A percentile compares a stretch with the other conserved stretches of the same genome.
These are phyloP conservation scores for Sula dactylatra DNA, from an alignment of 2,113 vertebrate genomes.

Conservation along the genomic window DNA sequence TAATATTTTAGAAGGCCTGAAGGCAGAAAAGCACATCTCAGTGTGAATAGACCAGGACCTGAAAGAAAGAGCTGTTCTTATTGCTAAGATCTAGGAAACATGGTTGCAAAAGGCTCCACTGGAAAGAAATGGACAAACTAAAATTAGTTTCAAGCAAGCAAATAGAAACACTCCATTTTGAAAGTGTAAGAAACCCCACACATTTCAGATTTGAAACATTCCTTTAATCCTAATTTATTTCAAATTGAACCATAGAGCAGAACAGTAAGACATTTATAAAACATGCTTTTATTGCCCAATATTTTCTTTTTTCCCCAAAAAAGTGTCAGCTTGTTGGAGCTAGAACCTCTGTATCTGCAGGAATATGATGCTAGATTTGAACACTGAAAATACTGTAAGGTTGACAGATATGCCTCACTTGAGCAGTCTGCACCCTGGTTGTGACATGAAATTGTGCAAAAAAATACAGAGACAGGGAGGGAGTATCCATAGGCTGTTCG, in stretches of 20 bases:
- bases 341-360: neutral
- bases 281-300: neutral
- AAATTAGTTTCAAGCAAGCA: neutral
- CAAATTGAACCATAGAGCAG: neutral
- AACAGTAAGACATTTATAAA: neutral
- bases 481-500: neutral
- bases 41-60: neutral
- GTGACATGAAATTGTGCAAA: neutral
- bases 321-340: neutral
- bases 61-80: neutral
- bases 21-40: neutral
- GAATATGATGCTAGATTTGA: neutral
- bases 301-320: neutral
- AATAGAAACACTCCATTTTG: neutral
- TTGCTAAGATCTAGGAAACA: neutral
- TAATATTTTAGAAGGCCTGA: conserved; percentile 6
- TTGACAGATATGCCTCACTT: neutral
- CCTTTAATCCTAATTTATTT: neutral
- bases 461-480: neutral
- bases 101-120: neutral
- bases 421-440: neutral
- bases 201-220: neutral
- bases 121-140: neutral
- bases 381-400: neutral
- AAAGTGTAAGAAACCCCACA: neutral